Evolutionary conservation across 1,140 invertebrate species (phyloP).

Genomic region (Mylabris phalerata): DNA sequence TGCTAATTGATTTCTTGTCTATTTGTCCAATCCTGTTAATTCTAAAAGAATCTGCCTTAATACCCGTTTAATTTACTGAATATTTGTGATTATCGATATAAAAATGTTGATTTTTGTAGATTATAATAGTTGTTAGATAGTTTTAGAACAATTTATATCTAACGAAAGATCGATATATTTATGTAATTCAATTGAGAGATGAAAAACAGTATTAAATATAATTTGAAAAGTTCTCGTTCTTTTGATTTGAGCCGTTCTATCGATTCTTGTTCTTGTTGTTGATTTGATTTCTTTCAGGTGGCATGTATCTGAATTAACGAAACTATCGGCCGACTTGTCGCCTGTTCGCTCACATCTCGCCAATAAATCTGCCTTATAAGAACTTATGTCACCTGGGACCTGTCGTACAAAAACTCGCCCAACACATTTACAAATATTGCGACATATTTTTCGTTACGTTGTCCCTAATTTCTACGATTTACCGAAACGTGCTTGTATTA

Average conservation of each 20-base stretch:
- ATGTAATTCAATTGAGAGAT: not conserved
- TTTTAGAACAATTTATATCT: slow-evolving; percentile 9
- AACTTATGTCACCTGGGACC: slow-evolving; percentile 22
- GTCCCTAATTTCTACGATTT: not conserved
- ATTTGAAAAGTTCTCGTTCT: no score
- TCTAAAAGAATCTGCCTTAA: not conserved
- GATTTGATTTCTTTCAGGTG: not conserved
- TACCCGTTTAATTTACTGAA: no score
- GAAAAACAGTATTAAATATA: no score
- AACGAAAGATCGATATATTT: slow-evolving; percentile 9
- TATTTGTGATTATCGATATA: not conserved
- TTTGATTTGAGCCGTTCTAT: no score
- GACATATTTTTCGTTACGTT: not conserved
- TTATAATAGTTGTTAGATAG: slow-evolving; percentile 11
- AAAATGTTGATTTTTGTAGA: slow-evolving; percentile 12
- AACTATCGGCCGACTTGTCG: slow-evolving; percentile 2
- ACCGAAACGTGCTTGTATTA: not conserved
- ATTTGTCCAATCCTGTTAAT: slow-evolving; percentile 3
- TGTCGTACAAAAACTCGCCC: not conserved
- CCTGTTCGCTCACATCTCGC: slow-evolving; percentile 2
- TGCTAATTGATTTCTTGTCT: slow-evolving; percentile 7
- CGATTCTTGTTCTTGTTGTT: no score
- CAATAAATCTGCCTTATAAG: slow-evolving; percentile 16
- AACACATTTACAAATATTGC: not conserved
- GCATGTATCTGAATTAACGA: slow-evolving; percentile 18